These are phyloP conservation scores for Yoshiicerus persimilis DNA, from an alignment of 1,140 invertebrate genomes.

Conservation along the genomic window DNA sequence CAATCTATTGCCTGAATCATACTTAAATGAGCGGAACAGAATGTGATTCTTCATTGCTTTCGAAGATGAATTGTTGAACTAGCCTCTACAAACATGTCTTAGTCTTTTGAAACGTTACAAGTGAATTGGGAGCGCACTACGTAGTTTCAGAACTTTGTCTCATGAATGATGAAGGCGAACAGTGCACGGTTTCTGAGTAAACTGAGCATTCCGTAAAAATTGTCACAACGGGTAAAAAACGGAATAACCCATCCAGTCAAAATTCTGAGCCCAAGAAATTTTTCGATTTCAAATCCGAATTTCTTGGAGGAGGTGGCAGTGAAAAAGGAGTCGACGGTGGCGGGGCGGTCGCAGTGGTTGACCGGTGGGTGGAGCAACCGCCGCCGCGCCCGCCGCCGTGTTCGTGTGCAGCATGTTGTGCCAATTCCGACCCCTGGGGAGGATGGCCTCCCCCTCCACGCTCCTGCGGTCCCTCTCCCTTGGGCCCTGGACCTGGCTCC, in stretches of 20 bases:
- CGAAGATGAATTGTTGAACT: background rate
- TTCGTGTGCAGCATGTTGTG: constrained; percentile 46
- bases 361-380: constrained; percentile 45
- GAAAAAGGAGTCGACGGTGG: constrained; percentile 47
- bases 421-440: constrained; percentile 42
- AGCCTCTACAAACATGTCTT: background rate
- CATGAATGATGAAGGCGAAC: background rate
- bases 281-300: constrained; percentile 49
- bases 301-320: constrained; percentile 43
- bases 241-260: constrained; percentile 43
- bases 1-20: no score
- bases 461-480: constrained; percentile 45
- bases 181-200: background rate
- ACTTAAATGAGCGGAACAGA: no score
- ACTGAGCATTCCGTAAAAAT: constrained; percentile 26
- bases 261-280: constrained; percentile 47
- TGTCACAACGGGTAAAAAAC: constrained; percentile 50
- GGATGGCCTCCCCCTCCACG: constrained; percentile 42
- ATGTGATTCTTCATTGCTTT: no score
- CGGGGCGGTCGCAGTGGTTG: constrained; percentile 47
- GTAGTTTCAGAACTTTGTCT: background rate
- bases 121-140: background rate
- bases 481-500: constrained; percentile 36
- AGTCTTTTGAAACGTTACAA: background rate
- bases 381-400: constrained; percentile 47